Base-by-base conservation (phyloP, 2,113 vertebrate genomes). In the Pipra filicauda region DNA sequence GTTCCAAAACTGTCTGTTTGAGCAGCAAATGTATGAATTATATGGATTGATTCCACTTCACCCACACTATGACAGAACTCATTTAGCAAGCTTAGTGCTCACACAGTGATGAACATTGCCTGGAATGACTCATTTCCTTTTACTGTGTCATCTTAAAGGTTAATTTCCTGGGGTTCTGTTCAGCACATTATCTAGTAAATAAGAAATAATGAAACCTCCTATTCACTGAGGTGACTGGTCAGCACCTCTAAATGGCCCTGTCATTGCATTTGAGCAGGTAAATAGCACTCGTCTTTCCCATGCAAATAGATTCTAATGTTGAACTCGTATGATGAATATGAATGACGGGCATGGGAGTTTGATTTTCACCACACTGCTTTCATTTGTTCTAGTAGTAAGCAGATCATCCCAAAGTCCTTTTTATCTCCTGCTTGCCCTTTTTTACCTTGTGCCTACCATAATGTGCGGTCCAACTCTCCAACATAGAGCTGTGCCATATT, bases 91-190 rank as follows among this genome's bases (percentile, higher is more conserved):
- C 11, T 11, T 0, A 1, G 59, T 91, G 88, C 81, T 96, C 85
- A 92, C 52, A 90, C 24, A 37, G 26, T 84, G 95, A 93, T 93
- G 92, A 93, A 58, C 54, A 41, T 91, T 0, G 15, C 55, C 35
- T 90, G 80, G 48, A 91, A 90, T 96, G 82, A 96, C 65, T 97
- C 64, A 96, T 93, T 95, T 96, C 92, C 85, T 95, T 95, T 84
- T 57, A 69, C 57, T 92, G 55, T 88, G 72, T 78, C 79, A 84
- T 88, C 85, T 77, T 86, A 94, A 96, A 96, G 93, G 85, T 92
- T 95, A 92, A 96, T 93, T 94, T 93, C 59, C 83, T 69, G 64
- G 48, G 39, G 20, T 92, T 62, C 64, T 88, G 17, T 95, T 94
- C 48, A 84, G 59, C 55, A 72, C 11, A 49, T 86, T 71, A 81